These are phyloP conservation scores for Xestoiulus laeticollis DNA, from an alignment of 2,888 invertebrate genomes.

Conservation along the genomic window DNA sequence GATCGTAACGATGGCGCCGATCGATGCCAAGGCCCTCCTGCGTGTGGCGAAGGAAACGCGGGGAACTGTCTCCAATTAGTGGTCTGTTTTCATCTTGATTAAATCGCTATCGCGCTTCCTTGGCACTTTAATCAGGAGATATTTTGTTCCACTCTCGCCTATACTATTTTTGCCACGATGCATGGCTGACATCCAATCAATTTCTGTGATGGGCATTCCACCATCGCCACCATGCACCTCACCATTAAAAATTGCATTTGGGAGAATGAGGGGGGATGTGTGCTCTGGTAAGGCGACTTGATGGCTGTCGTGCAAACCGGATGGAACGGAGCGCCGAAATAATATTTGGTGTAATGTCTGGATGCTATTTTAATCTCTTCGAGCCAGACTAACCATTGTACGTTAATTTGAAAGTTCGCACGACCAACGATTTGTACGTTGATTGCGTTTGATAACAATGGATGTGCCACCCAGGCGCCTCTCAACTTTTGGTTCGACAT, in stretches of 20 bases:
- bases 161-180: not conserved
- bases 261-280: not conserved
- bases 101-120: slow-evolving; percentile 37
- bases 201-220: slow-evolving; percentile 21
- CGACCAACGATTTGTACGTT: not conserved
- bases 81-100: slow-evolving; percentile 37
- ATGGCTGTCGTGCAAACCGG: not conserved
- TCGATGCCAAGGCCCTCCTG: slow-evolving; percentile 18
- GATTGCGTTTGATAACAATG: not conserved
- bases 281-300: not conserved
- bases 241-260: not conserved
- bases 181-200: slow-evolving; percentile 31
- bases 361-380: slow-evolving; percentile 4
- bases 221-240: too few relatives aligned
- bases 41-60: slow-evolving; percentile 33
- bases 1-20: slow-evolving; percentile 34
- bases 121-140: slow-evolving; percentile 23
- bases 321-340: not conserved
- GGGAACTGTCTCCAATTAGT: slow-evolving; percentile 37
- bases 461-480: not conserved
- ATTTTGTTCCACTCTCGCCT: slow-evolving; percentile 15
- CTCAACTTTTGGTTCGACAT: too few relatives aligned
- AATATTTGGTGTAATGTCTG: slow-evolving; percentile 19
- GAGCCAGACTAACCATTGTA: not conserved
- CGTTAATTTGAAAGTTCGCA: not conserved